Percentiles rank a stretch among this genome's conserved stretches.
phyloP scores from a whole-genome alignment of 2,797 vertebrate genomes.

The Ptychadena robeensis region DNA sequence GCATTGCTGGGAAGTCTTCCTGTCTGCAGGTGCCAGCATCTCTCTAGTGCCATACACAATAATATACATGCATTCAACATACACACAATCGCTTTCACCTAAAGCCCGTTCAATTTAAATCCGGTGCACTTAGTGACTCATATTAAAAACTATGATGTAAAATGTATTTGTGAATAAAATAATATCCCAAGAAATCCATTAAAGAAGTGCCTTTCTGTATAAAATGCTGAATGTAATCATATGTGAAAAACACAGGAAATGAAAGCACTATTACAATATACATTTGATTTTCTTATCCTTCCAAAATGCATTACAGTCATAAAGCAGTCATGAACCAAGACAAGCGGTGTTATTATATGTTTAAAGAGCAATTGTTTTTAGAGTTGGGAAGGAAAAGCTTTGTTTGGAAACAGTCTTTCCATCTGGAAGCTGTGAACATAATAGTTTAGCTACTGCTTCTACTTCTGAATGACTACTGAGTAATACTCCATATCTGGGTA shows the following conservation, averaged over 20 bases:
- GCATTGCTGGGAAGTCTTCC: neutral
- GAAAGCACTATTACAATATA: constrained; percentile 39
- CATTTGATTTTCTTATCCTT: constrained; percentile 14
- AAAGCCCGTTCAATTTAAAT: constrained; percentile 3
- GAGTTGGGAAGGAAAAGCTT: neutral
- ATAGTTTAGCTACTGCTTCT: neutral
- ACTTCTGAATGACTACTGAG: neutral
- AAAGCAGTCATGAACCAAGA: constrained; percentile 20
- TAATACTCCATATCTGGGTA: constrained; percentile 11
- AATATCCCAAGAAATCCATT: constrained; percentile 30
- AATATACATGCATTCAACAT: constrained; percentile 7
- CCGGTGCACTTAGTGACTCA: constrained; percentile 9
- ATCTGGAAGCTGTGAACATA: neutral
- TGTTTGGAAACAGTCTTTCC: neutral
- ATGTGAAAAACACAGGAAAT: constrained; percentile 46
- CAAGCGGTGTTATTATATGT: neutral
- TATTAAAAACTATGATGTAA: constrained; percentile 32
- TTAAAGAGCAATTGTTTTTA: neutral
- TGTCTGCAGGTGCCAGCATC: neutral
- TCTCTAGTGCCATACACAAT: constrained; percentile 6
- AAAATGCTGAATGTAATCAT: constrained; percentile 28
- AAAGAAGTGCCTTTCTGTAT: constrained; percentile 23
- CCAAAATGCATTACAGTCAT: constrained; percentile 7
- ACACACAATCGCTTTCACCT: neutral
- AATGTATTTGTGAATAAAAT: constrained; percentile 18